phyloP scores from a whole-genome alignment of 2,113 vertebrate genomes.

The Petaurus breviceps region DNA sequence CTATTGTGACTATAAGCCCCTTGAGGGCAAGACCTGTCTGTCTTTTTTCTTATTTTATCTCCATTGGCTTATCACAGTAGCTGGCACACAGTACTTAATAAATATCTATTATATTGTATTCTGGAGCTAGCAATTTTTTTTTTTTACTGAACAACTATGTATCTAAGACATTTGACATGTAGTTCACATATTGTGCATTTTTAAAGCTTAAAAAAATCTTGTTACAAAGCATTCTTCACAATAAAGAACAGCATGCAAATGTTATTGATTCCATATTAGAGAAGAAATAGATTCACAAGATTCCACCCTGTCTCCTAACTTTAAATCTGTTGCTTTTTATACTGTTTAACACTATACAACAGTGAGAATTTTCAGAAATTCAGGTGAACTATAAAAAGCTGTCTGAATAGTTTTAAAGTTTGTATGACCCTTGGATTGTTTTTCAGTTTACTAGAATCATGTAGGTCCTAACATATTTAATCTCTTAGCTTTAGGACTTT shows the following conservation, averaged over 20 bases:
- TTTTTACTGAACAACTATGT: background rate
- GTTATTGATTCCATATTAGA: background rate
- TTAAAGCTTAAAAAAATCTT: background rate
- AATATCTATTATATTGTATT: background rate
- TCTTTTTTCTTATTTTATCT: background rate
- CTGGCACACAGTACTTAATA: background rate
- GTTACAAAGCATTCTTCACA: background rate
- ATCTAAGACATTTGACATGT: background rate
- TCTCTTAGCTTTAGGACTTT: background rate
- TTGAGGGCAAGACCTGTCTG: background rate
- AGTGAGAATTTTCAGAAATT: background rate
- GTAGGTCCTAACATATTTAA: background rate
- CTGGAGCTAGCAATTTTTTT: background rate
- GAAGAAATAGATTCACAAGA: background rate
- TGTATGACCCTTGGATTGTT: background rate
- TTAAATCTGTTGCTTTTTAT: background rate
- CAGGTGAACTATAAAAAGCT: background rate
- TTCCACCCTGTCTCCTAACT: background rate
- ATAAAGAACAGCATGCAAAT: background rate
- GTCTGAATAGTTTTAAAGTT: background rate
- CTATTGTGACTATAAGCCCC: background rate
- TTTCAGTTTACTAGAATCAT: background rate
- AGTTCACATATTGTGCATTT: background rate
- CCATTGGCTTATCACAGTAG: background rate
- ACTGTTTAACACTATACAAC: background rate